These are phyloP conservation scores for Spilogale gracilis DNA, from an alignment of 2,113 vertebrate species.

Conservation along the genomic window DNA sequence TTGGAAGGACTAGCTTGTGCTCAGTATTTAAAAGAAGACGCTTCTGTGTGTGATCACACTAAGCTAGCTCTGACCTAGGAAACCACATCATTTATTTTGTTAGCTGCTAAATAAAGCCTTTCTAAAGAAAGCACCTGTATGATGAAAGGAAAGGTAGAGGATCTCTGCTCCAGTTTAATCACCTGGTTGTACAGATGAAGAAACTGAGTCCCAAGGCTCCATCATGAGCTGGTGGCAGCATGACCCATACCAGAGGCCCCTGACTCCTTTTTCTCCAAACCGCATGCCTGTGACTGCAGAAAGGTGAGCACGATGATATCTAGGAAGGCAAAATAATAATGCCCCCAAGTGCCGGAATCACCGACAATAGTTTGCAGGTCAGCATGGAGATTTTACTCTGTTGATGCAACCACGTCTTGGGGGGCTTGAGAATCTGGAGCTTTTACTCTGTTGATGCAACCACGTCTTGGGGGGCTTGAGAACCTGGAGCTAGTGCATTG, in stretches of 20 bases:
- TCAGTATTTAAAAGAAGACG: neutral
- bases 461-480: neutral
- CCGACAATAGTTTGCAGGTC: neutral
- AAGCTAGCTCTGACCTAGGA: neutral
- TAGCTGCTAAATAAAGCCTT: neutral
- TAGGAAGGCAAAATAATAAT: neutral
- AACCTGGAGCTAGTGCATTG: fast-evolving
- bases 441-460: neutral
- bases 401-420: no score
- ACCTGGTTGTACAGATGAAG: neutral
- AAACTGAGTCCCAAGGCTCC: neutral
- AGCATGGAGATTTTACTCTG: neutral
- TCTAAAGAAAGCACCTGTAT: neutral
- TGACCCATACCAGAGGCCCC: neutral
- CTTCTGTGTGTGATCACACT: neutral
- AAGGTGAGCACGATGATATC: neutral
- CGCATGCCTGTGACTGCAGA: fast-evolving
- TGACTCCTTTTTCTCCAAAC: neutral
- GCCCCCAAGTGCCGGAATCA: neutral
- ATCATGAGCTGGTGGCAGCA: neutral
- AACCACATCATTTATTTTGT: neutral
- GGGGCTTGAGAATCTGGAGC: neutral
- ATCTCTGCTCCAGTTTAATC: neutral
- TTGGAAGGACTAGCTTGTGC: neutral
- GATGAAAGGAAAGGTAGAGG: neutral